phyloP scores from a whole-genome alignment of 2,888 invertebrate genomes.

The Drosophila meridionalis region DNA sequence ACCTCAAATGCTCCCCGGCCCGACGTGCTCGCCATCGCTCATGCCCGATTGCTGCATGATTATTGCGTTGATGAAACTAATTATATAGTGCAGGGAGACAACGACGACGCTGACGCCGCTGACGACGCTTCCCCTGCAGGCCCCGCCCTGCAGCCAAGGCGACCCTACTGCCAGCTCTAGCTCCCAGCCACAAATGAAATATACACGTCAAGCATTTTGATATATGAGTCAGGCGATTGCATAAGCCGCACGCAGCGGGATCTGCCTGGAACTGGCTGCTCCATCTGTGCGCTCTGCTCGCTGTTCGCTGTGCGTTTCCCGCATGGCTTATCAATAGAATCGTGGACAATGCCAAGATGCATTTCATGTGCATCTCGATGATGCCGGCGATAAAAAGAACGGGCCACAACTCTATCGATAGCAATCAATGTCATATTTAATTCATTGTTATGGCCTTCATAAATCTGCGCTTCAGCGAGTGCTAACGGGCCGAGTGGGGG shows the following conservation, averaged over 20 bases:
- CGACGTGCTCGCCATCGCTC: constrained; percentile 5
- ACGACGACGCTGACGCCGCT: constrained; percentile 20
- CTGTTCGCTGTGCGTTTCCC: constrained; percentile 21
- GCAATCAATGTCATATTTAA: constrained; percentile 79
- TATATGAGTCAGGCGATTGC: constrained; percentile 69
- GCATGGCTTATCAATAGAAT: constrained; percentile 50
- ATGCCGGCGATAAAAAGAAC: constrained; percentile 61
- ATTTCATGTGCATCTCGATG: constrained; percentile 65
- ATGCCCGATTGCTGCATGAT: constrained; percentile 73
- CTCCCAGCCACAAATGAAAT: constrained; percentile 49
- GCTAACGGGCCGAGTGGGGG: constrained; percentile 7
- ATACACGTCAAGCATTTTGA: constrained; percentile 65
- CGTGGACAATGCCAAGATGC: constrained; percentile 41
- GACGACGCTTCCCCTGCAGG: constrained; percentile 1
- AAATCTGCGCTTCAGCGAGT: constrained; percentile 58
- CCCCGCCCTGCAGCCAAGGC: neutral
- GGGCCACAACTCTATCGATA: constrained; percentile 72
- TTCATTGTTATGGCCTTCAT: constrained; percentile 79
- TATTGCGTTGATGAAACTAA: constrained; percentile 79
- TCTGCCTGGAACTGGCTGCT: constrained; percentile 11
- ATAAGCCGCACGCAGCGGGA: constrained; percentile 63
- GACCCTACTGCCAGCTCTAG: constrained; percentile 4
- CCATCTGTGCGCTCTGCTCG: constrained; percentile 4
- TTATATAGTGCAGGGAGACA: constrained; percentile 65
- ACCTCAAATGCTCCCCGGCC: constrained; percentile 14